Percentiles rank a stretch among this genome's conserved stretches.
These are phyloP conservation scores for Dryobates pubescens DNA, from an alignment of 2,797 vertebrate species.

Conservation along the genomic window DNA sequence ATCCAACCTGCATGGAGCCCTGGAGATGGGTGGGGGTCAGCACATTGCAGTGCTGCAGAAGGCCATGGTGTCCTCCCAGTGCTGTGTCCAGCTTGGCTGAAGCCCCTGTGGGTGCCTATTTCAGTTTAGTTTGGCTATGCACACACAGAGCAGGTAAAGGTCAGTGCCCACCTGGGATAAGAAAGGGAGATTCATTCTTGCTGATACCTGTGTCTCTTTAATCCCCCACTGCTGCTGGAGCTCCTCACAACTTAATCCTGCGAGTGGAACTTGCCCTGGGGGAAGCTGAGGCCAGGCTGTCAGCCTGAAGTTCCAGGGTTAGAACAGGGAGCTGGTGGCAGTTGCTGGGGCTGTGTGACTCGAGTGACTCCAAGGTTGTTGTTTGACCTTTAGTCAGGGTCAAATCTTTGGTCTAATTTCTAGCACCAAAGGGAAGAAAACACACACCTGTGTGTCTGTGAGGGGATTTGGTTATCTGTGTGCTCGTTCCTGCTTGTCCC, in stretches of 20 bases:
- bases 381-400: conserved; percentile 22
- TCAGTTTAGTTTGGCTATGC: conserved; percentile 19
- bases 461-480: conserved; percentile 24
- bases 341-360: neutral
- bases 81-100: neutral
- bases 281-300: neutral
- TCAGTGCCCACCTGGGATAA: neutral
- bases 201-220: neutral
- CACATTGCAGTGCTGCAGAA: conserved; percentile 16
- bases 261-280: neutral
- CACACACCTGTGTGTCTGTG: conserved; percentile 31
- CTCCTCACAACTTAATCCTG: neutral
- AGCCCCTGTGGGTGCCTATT: conserved; percentile 6
- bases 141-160: conserved; percentile 20
- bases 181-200: neutral
- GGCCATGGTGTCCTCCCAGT: neutral
- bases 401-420: neutral
- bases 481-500: conserved; percentile 43
- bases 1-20: neutral
- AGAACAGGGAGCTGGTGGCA: neutral
- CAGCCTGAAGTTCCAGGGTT: conserved; percentile 11
- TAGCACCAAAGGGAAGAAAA: conserved; percentile 46
- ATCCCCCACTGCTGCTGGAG: neutral
- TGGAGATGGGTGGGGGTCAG: conserved; percentile 13
- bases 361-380: neutral